Percentiles rank a stretch among this genome's conserved stretches.
Evolutionary conservation across 2,797 vertebrate genomes (phyloP).

Genomic region (Gila robusta): DNA sequence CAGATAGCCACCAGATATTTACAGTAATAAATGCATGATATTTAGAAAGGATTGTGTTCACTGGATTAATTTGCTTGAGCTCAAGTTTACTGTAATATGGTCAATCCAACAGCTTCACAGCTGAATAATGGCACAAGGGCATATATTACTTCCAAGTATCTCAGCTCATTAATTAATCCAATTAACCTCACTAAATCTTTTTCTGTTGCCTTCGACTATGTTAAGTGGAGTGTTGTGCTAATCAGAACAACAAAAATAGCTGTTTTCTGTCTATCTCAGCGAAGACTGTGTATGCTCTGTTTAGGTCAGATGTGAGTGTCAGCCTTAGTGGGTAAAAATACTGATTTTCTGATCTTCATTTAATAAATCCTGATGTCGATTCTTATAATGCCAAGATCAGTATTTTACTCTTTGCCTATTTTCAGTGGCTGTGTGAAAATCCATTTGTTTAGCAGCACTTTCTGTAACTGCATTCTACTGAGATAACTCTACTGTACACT

Average conservation of each 20-base stretch:
- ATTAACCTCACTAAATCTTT: conserved; percentile 4
- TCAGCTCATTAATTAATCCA: conserved; percentile 32
- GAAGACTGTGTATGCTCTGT: not conserved
- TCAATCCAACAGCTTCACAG: conserved; percentile 55
- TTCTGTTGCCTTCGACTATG: conserved; percentile 7
- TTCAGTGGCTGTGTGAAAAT: not conserved
- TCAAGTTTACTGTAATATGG: conserved; percentile 63
- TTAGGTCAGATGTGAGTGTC: not conserved
- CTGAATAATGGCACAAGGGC: conserved; percentile 23
- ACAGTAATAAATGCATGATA: conserved; percentile 8
- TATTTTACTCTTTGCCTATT: not conserved
- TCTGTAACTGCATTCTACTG: not conserved
- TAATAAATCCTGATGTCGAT: not conserved
- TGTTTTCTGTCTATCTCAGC: not conserved
- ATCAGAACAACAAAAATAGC: conserved; percentile 3
- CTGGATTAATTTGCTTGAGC: conserved; percentile 59
- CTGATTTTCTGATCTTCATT: not conserved
- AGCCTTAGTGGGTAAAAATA: not conserved
- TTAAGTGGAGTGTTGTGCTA: conserved; percentile 6
- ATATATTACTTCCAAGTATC: conserved; percentile 15
- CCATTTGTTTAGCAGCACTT: not conserved
- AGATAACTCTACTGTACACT: not conserved
- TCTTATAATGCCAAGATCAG: not conserved
- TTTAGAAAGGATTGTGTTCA: conserved; percentile 49
- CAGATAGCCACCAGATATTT: conserved; percentile 17